These are phyloP conservation scores for Eclectus roratus DNA, from an alignment of 2,113 vertebrate genomes.

Conservation along the genomic window DNA sequence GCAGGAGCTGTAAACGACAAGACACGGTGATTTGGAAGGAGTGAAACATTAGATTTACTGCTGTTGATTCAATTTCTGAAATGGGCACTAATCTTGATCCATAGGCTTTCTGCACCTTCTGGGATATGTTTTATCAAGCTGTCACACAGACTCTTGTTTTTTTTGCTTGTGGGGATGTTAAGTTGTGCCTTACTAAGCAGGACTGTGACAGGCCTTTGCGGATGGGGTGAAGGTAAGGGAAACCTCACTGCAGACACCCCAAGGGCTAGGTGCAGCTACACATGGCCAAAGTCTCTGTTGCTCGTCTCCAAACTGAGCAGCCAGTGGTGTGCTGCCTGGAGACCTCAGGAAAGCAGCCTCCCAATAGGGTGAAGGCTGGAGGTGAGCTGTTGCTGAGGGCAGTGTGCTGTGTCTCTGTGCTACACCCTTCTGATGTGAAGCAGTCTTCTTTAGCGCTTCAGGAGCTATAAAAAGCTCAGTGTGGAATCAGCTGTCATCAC, in stretches of 20 bases:
- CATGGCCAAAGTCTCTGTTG: background rate
- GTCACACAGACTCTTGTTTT: background rate
- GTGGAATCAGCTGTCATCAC: background rate
- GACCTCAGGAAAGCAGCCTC: background rate
- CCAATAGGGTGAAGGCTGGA: rapidly evolving
- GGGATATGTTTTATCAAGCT: slow-evolving; percentile 33
- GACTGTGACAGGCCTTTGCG: rapidly evolving
- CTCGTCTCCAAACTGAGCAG: background rate
- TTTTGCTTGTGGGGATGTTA: background rate
- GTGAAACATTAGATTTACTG: slow-evolving; percentile 33
- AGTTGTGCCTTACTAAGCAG: background rate
- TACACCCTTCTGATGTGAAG: rapidly evolving
- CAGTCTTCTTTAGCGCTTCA: background rate
- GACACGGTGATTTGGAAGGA: slow-evolving; percentile 9
- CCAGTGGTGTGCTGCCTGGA: background rate
- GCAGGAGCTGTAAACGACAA: background rate
- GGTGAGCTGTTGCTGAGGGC: background rate
- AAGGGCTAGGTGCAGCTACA: rapidly evolving
- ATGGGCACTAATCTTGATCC: slow-evolving; percentile 42
- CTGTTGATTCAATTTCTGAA: slow-evolving; percentile 50
- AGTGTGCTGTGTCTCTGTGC: background rate
- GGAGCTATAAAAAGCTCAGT: background rate
- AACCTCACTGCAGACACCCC: background rate
- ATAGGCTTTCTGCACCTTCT: slow-evolving; percentile 5
- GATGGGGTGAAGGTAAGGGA: background rate